These are phyloP conservation scores for Arothron firmamentum DNA, from an alignment of 2,113 vertebrate species.

Conservation along the genomic window DNA sequence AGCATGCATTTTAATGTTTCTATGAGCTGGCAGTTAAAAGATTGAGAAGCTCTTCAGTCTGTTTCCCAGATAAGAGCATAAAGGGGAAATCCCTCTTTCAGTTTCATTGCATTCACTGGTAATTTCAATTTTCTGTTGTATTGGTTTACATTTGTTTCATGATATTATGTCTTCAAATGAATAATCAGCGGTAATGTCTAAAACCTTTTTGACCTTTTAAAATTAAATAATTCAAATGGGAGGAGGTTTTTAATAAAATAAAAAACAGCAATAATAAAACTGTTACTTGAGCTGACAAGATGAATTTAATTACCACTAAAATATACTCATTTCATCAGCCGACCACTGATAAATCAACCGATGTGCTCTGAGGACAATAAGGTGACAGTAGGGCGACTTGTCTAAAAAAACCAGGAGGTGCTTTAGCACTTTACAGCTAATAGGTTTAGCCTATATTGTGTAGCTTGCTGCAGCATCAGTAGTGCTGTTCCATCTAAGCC, in stretches of 20 bases:
- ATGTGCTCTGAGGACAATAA: too few species aligned
- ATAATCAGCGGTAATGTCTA: not conserved
- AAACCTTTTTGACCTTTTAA: too few species aligned
- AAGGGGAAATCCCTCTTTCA: constrained; percentile 20
- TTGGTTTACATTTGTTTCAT: not conserved
- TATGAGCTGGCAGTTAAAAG: constrained; percentile 41
- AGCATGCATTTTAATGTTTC: constrained; percentile 34
- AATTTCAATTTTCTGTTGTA: not conserved
- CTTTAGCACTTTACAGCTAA: constrained; percentile 24
- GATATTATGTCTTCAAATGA: not conserved
- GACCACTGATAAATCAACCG: too few species aligned
- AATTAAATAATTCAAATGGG: too few species aligned
- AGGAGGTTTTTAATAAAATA: too few species aligned
- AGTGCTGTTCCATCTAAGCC: constrained; percentile 47
- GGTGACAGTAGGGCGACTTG: not conserved
- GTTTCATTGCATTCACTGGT: constrained; percentile 6
- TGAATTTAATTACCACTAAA: too few species aligned
- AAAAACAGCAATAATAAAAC: too few species aligned
- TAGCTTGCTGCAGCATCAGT: constrained; percentile 28
- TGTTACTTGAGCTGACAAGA: too few species aligned
- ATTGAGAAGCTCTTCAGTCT: constrained; percentile 36
- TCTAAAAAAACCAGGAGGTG: constrained; percentile 12
- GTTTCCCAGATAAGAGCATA: constrained; percentile 50
- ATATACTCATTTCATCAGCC: too few species aligned
- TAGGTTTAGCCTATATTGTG: constrained; percentile 48